Evolutionary conservation across 2,113 vertebrate species (phyloP), one percentile per base, ranked within the genome.

Genomic region (Sciurus niger): DNA sequence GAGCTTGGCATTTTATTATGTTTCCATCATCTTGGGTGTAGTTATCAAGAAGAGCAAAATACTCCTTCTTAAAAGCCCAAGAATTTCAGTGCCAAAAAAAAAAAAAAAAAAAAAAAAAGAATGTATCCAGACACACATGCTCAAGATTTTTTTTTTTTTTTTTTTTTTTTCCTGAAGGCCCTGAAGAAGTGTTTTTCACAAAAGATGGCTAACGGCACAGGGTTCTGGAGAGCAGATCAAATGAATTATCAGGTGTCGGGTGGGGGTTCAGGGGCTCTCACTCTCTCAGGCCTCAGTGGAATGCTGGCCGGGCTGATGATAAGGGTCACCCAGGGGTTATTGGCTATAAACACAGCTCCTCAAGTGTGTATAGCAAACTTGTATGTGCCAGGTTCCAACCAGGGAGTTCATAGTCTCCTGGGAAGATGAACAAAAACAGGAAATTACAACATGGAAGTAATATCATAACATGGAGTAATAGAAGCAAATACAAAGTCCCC

Each of bases 21-120:
- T 84, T 96, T 93, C 88, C 16, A 67, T 89, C 78, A 78, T 40
- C 65, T 2, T 86, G 68, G 32, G 13, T 43, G 8, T 3, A 90
- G 58, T 87, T 74, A 37, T 83, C 3, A 34, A 93, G 40, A 90
- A 43, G 30, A 76, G 16, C 20, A 55, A 95, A 74, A 48, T 86
- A 30, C 34, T 89, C 40, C 22, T 87, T n/a, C 17, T 93, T 92
- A 95, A 90, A 94, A 93, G 37, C 20, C 37, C 70, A 60, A 90
- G 90, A 85, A 84, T 55, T 83, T 90, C 51, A 58, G 16, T 32
- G 79, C 79, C 89, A 63, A 95, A 93, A 96, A 68, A 95, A 95
- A 96, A 60, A 55, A 22, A 48, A 16, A 53, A 18, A 58, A 58
- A 58, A 58, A 22, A 8, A 48, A 48, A 48, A 48, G 46, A 48